Evolutionary conservation across 2,888 invertebrate genomes (phyloP).

Genomic region (Lithophane semibrunnea): DNA sequence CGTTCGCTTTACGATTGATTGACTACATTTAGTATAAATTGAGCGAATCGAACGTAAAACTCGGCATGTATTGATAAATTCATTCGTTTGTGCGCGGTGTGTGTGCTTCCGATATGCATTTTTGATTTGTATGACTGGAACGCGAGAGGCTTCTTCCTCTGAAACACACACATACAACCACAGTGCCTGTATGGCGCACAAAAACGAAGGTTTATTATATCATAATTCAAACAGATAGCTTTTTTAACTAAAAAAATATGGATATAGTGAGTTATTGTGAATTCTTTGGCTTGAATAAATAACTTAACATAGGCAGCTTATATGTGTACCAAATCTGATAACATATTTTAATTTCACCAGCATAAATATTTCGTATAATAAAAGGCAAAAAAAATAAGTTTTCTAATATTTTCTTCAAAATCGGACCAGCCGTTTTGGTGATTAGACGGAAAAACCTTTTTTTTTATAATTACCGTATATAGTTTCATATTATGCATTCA

Average conservation of each 20-base stretch:
- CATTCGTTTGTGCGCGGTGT: constrained; percentile 11
- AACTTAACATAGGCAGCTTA: neutral
- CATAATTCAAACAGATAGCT: constrained; percentile 24
- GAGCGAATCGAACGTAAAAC: constrained; percentile 39
- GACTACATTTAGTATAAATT: constrained; percentile 64
- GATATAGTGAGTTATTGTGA: neutral
- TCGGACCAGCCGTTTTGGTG: too few species aligned
- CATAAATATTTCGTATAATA: neutral
- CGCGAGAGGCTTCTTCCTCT: neutral
- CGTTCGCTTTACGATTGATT: constrained; percentile 68
- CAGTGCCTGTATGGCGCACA: neutral
- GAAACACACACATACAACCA: neutral
- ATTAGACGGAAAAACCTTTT: too few species aligned
- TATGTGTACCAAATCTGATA: neutral
- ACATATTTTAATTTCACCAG: constrained; percentile 1
- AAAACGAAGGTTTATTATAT: neutral
- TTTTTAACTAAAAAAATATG: neutral
- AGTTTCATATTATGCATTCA: too few species aligned
- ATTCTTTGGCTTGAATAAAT: constrained; percentile 7
- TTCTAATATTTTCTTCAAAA: neutral
- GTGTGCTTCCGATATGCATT: constrained; percentile 54
- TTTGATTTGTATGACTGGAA: constrained; percentile 27
- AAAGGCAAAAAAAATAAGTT: neutral
- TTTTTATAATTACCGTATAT: too few species aligned
- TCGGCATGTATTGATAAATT: constrained; percentile 17